Evolutionary conservation across 1,140 invertebrate genomes (phyloP).

Genomic region (Euura lappo): DNA sequence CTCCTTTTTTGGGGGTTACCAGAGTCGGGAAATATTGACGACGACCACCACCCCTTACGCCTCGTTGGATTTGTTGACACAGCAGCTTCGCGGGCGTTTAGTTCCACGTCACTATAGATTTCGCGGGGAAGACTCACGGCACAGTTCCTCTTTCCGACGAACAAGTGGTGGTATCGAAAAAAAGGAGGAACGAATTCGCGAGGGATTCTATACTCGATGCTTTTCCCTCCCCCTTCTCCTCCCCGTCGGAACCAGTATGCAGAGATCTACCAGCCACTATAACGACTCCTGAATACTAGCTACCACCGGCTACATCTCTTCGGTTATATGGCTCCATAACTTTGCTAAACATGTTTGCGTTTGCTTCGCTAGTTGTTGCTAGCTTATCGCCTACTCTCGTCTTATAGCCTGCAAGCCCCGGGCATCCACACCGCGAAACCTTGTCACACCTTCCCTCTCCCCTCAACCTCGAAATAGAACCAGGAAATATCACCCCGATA

Average conservation of each 20-base stretch:
- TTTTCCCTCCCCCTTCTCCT: too few relatives aligned
- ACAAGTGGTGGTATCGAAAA: too few relatives aligned
- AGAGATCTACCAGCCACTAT: too few relatives aligned
- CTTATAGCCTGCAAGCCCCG: neutral
- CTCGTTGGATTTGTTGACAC: neutral
- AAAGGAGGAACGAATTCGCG: neutral
- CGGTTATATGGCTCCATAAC: neutral
- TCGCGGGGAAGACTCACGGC: neutral
- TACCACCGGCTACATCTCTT: neutral
- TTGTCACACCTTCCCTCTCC: neutral
- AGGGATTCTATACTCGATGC: neutral
- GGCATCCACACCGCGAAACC: neutral
- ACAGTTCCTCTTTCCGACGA: neutral
- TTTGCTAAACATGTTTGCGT: neutral
- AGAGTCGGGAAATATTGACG: neutral
- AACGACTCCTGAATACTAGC: too few relatives aligned
- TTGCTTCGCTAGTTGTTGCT: neutral
- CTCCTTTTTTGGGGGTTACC: neutral
- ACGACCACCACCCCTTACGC: neutral
- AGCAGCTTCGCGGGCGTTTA: conserved; percentile 2
- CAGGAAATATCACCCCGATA: neutral
- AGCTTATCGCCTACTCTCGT: neutral
- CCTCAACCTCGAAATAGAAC: neutral
- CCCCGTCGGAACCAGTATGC: too few relatives aligned
- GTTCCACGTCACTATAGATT: neutral